A percentile compares a stretch with the other conserved stretches of the same genome.
These are phyloP conservation scores for Erythrolamprus reginae DNA, from an alignment of 2,113 vertebrate genomes.

Conservation along the genomic window DNA sequence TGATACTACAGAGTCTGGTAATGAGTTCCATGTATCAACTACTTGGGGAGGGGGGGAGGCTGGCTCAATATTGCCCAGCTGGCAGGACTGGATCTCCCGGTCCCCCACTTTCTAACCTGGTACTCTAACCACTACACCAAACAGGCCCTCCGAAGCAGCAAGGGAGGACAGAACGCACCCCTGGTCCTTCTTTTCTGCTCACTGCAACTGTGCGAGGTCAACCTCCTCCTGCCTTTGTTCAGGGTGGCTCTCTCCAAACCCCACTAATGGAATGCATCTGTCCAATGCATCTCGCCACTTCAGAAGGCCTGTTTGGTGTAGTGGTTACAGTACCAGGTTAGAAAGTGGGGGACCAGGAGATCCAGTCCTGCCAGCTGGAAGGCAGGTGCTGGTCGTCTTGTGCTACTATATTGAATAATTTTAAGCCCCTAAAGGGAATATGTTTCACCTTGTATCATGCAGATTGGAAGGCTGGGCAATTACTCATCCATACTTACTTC, in stretches of 20 bases:
- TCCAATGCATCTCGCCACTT: too few species aligned
- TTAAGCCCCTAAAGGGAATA: neutral
- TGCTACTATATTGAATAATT: neutral
- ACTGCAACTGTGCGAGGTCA: too few species aligned
- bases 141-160: neutral
- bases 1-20: too few species aligned
- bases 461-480: neutral
- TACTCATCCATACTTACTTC: too few species aligned
- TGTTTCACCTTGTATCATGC: neutral
- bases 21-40: too few species aligned
- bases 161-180: too few species aligned
- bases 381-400: neutral
- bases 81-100: neutral
- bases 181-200: too few species aligned
- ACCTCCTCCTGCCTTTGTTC: neutral
- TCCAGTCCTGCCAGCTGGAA: too few species aligned
- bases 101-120: neutral
- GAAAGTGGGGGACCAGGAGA: too few species aligned
- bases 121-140: neutral
- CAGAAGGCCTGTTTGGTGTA: too few species aligned
- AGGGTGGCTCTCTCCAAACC: neutral
- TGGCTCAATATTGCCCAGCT: neutral
- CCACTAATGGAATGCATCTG: neutral
- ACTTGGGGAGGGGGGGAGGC: too few species aligned
- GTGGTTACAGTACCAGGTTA: too few species aligned